Percentiles rank a stretch among this genome's conserved stretches.
Evolutionary conservation across 2,113 vertebrate genomes (phyloP).

Genomic region (Dissostichus mawsoni): DNA sequence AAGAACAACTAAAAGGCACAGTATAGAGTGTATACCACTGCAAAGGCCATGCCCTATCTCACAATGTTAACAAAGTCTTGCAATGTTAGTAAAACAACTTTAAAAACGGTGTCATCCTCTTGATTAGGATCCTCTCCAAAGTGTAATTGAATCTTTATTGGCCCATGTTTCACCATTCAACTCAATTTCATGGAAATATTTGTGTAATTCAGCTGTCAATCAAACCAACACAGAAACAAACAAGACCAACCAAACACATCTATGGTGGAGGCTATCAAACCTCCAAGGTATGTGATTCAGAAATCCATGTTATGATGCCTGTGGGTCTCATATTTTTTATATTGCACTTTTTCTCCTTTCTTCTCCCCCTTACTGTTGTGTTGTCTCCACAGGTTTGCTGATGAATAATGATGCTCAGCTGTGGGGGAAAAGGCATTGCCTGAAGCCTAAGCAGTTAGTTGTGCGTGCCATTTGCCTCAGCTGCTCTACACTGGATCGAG

Average conservation of each 20-base stretch:
- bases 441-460: background rate
- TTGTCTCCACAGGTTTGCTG: constrained; percentile 9
- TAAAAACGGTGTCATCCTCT: no score
- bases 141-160: no score
- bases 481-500: background rate
- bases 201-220: no score
- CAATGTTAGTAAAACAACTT: no score
- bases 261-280: background rate
- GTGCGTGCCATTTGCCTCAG: background rate
- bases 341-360: background rate
- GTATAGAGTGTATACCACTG: no score
- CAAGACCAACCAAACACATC: no score
- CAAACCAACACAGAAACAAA: no score
- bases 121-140: no score
- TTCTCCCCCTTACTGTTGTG: background rate
- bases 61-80: no score
- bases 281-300: background rate
- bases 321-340: background rate
- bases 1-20: background rate
- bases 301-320: background rate
- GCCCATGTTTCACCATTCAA: no score
- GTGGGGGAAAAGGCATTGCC: background rate
- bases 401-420: constrained; percentile 19
- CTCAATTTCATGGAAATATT: no score
- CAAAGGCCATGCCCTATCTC: no score